Evolutionary conservation across 1,140 invertebrate species (phyloP).

Genomic region (Drosophila grimshawi): DNA sequence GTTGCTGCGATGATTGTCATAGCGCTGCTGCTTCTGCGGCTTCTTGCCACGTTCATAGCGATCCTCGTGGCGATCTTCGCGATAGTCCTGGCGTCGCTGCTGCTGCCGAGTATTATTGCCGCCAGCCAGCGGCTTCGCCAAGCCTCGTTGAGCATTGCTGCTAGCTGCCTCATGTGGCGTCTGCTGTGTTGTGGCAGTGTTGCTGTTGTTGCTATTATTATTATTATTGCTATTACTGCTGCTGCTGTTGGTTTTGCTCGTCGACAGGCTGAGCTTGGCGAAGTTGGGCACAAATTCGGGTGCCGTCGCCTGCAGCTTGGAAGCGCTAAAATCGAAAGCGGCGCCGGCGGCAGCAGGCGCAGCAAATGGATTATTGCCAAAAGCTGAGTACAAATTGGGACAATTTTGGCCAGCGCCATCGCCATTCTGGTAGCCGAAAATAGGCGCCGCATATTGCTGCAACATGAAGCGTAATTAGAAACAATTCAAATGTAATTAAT

Average conservation of each 20-base stretch:
- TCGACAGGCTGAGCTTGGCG: slow-evolving; percentile 61
- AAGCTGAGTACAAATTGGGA: slow-evolving; percentile 62
- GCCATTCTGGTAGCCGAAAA: slow-evolving; percentile 56
- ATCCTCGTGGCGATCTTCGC: slow-evolving; percentile 60
- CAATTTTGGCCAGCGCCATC: slow-evolving; percentile 39
- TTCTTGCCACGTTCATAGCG: slow-evolving; percentile 59
- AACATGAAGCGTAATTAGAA: background rate
- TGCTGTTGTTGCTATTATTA: slow-evolving; percentile 36
- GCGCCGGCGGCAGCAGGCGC: background rate
- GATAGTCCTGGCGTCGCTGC: slow-evolving; percentile 68
- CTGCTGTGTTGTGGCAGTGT: slow-evolving; percentile 24
- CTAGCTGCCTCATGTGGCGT: background rate
- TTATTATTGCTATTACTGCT: slow-evolving; percentile 37
- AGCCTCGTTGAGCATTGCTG: slow-evolving; percentile 8
- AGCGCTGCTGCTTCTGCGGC: slow-evolving; percentile 76
- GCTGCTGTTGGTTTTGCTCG: slow-evolving; percentile 27
- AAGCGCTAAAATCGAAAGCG: slow-evolving; percentile 66
- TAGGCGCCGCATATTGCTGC: slow-evolving; percentile 45
- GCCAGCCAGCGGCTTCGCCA: slow-evolving; percentile 14
- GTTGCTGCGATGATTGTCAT: slow-evolving; percentile 81
- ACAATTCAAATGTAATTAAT: background rate
- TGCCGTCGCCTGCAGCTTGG: slow-evolving; percentile 77
- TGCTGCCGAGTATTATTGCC: slow-evolving; percentile 44
- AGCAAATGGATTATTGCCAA: slow-evolving; percentile 70
- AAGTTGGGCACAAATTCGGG: slow-evolving; percentile 81